These are phyloP conservation scores for Caenorhabditis virilis DNA, from an alignment of 2,888 invertebrate species.

Conservation along the genomic window DNA sequence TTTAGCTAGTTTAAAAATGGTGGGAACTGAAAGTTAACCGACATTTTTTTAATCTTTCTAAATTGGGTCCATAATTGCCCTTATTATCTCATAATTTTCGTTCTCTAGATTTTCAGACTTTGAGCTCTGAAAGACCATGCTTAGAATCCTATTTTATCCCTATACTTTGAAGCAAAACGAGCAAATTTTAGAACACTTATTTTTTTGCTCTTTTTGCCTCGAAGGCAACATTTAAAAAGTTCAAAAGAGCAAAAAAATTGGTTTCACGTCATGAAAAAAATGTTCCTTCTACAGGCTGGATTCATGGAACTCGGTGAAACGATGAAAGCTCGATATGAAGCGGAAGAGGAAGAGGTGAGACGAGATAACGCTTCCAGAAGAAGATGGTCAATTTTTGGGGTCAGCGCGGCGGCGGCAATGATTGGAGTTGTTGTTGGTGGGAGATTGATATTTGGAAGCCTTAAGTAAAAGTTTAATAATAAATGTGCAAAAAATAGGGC, in stretches of 20 bases:
- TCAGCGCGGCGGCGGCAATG: conserved; percentile 10
- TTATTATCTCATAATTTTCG: no score
- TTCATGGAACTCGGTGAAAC: conserved; percentile 36
- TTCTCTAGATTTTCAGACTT: no score
- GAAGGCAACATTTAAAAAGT: no score
- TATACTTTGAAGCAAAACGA: neutral
- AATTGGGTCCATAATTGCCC: no score
- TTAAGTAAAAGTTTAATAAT: neutral
- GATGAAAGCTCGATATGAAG: conserved; percentile 21
- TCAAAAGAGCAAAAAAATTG: neutral
- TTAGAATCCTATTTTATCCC: no score
- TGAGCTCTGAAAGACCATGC: no score
- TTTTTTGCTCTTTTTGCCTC: neutral
- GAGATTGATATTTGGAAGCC: conserved; percentile 8
- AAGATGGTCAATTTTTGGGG: conserved; percentile 24
- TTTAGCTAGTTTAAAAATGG: no score
- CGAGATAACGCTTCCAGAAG: neutral
- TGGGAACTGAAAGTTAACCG: no score
- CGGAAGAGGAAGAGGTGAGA: neutral
- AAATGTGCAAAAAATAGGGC: neutral
- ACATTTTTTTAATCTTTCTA: no score
- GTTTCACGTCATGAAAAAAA: neutral
- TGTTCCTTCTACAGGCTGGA: conserved; percentile 15
- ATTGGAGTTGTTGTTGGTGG: conserved; percentile 25
- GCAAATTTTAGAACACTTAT: neutral